Evolutionary conservation across 2,113 vertebrate species (phyloP), one percentile per base, ranked within the genome.

Genomic region (Rhegmatorhina hoffmannsi): DNA sequence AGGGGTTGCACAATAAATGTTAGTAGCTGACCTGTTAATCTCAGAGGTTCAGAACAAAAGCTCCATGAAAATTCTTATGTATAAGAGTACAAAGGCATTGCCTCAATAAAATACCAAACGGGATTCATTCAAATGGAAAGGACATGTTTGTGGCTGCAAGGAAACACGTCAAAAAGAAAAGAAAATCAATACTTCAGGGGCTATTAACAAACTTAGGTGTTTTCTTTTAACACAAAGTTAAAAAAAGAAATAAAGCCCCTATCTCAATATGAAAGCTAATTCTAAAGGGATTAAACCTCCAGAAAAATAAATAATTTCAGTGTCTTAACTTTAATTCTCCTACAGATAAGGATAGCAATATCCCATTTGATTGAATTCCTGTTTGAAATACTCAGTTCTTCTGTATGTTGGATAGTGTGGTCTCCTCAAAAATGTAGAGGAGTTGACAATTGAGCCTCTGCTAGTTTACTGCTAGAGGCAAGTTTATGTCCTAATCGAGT

Each of bases 351-450:
- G 50, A 84, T 20, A 81, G 7, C 8, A 66, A 40, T 25, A 69
- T n/a, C 17, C 19, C 4, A 3, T 52, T 56, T 86, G 44, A 64
- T 17, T 38, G 21, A 76, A 60, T 43, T 6, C 2, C 6, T 72
- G 1, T 68, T 68, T 3, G 11, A 60, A 86, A 53, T 38, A 64
- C 3, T 33, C 13, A 21, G 0, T 73, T 80, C 12, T 59, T 67
- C 40, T 2, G 0, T 59, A 15, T 36, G 21, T 50, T 19, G 68
- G 40, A 40, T 33, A 33, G 36, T 0, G 1, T 33, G 59, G 4
- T 74, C 29, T 67, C 24, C 47, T 84, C 19, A 46, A 78, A 70
- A 66, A 80, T 17, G 8, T 46, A 84, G 55, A 58, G 50, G 40
- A 53, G 26, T 28, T 92, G 63, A 28, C 19, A n/a, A 13, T 53